phyloP scores from a whole-genome alignment of 2,797 vertebrate genomes.

The Emys orbicularis region DNA sequence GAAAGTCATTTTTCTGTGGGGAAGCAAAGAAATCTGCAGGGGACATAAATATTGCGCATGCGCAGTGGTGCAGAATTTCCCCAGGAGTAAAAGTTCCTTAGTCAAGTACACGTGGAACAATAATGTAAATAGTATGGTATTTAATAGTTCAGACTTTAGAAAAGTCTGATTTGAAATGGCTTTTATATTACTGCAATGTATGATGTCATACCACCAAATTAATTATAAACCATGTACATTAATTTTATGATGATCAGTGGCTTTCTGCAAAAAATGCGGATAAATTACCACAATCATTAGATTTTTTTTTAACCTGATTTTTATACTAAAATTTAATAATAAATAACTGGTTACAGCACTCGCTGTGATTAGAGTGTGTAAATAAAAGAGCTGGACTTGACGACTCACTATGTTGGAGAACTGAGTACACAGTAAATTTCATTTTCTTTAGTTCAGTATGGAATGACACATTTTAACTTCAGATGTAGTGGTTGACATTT shows the following conservation, averaged over 20 bases:
- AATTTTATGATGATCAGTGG: not conserved
- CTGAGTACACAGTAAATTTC: rapidly evolving
- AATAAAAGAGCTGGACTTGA: not conserved
- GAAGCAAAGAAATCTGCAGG: too few relatives aligned
- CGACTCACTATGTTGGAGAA: not conserved
- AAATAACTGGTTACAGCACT: not conserved
- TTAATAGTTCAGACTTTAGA: not conserved
- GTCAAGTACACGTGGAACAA: not conserved
- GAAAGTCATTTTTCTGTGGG: too few relatives aligned
- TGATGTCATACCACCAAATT: not conserved
- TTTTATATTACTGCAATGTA: not conserved
- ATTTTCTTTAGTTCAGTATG: too few relatives aligned
- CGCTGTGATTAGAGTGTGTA: not conserved
- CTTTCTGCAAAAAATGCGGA: not conserved
- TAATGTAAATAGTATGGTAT: rapidly evolving
- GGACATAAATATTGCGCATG: too few relatives aligned
- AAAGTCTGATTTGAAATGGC: not conserved
- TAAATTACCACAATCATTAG: not conserved
- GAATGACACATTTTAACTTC: not conserved
- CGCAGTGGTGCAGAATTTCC: too few relatives aligned
- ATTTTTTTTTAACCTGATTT: not conserved
- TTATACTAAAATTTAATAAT: not conserved
- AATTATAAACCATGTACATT: not conserved
- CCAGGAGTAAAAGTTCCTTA: not conserved
- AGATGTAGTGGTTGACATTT: not conserved